Percentiles rank a stretch among this genome's conserved stretches.
Evolutionary conservation across 2,888 invertebrate species (phyloP).

Genomic region (Cybosia mesomella): DNA sequence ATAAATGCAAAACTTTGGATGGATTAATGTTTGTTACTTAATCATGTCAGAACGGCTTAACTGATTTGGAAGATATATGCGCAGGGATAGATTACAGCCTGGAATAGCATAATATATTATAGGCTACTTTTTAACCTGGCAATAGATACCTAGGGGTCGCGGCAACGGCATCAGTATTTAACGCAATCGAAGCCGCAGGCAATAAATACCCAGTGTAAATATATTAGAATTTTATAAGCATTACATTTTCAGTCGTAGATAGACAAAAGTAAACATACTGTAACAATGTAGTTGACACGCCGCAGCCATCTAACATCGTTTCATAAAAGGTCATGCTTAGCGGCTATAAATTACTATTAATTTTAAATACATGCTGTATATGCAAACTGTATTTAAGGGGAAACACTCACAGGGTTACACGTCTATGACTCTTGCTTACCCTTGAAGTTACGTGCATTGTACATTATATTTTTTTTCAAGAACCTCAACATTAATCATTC

Average conservation of each 20-base stretch:
- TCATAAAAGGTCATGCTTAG: neutral
- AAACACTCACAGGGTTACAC: conserved; percentile 58
- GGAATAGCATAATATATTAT: neutral
- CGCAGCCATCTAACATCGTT: neutral
- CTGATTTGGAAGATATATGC: neutral
- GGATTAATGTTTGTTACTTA: no score
- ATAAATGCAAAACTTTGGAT: no score
- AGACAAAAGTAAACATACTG: neutral
- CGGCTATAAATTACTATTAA: neutral
- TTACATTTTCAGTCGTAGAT: neutral
- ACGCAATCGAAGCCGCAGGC: no score
- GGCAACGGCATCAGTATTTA: no score
- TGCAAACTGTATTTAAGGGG: conserved; percentile 53
- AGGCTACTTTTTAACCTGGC: no score
- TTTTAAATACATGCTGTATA: conserved; percentile 55
- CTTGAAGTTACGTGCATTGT: conserved; percentile 50
- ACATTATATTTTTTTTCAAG: conserved; percentile 23
- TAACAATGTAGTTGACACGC: neutral
- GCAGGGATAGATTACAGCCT: no score
- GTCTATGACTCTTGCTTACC: conserved; percentile 48
- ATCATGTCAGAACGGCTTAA: neutral
- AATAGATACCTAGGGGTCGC: no score
- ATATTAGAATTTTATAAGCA: no score
- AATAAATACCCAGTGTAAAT: no score
- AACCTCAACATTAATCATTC: conserved; percentile 14